Conservation (phyloP, 2,888 invertebrate species). For the Euplexia lucipara region DNA sequence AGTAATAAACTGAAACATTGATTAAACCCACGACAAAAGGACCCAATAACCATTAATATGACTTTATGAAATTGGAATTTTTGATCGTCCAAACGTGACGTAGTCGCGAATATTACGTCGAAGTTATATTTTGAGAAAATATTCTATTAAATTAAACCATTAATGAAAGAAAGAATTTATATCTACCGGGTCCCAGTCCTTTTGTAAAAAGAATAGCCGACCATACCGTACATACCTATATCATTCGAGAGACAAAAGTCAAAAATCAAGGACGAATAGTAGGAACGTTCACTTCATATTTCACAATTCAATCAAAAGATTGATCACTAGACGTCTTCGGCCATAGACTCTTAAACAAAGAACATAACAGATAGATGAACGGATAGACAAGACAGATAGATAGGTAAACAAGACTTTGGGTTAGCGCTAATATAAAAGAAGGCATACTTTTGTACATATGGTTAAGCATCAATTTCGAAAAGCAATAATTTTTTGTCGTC, state of each 20-base stretch:
- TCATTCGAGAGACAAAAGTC: background rate
- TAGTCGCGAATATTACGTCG: conserved; percentile 28
- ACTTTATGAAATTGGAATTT: conserved; percentile 66
- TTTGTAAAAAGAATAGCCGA: conserved; percentile 8
- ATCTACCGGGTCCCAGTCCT: background rate
- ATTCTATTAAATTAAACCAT: conserved; percentile 31
- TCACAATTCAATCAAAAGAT: background rate
- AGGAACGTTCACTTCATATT: background rate
- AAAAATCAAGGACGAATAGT: conserved; percentile 1
- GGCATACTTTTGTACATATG: too few species aligned
- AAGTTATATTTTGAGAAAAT: conserved; percentile 31
- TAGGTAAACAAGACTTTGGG: background rate
- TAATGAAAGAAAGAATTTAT: conserved; percentile 26
- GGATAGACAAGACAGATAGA: background rate
- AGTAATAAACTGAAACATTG: conserved; percentile 63
- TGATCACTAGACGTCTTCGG: too few species aligned
- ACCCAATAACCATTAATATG: conserved; percentile 64
- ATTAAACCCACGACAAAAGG: conserved; percentile 59
- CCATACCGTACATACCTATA: background rate
- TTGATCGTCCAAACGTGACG: conserved; percentile 57
- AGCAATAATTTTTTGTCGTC: background rate
- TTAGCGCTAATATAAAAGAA: background rate
- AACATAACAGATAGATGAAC: background rate
- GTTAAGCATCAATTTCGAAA: background rate
- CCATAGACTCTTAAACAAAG: too few species aligned